phyloP scores from a whole-genome alignment of 2,113 vertebrate genomes.

The Prunella himalayana region DNA sequence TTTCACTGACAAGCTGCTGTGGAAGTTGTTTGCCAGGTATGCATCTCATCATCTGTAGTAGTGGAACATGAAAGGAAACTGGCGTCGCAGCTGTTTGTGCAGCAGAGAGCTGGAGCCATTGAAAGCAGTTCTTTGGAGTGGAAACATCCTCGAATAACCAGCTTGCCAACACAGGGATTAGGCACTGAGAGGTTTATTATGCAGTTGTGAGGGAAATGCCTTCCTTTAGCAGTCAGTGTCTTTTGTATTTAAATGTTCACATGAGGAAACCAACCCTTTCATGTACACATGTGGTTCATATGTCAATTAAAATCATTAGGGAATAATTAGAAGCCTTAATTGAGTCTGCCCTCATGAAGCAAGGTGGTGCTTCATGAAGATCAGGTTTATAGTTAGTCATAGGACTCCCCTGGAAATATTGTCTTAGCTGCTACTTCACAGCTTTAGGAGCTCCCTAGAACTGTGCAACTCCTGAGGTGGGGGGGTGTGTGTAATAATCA shows the following conservation, averaged over 20 bases:
- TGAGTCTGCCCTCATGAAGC: background rate
- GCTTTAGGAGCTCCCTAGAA: background rate
- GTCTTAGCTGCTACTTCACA: background rate
- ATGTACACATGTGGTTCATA: accelerated
- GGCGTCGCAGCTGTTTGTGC: background rate
- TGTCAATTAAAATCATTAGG: background rate
- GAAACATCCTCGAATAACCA: background rate
- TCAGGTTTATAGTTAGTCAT: background rate
- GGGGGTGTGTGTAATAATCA: accelerated
- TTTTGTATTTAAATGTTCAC: background rate
- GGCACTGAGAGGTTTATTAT: background rate
- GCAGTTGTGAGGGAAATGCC: background rate
- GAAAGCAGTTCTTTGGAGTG: background rate
- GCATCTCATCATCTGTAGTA: background rate
- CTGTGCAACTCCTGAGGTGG: background rate
- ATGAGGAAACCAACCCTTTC: background rate
- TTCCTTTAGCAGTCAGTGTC: background rate
- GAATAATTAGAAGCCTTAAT: background rate
- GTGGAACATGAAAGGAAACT: background rate
- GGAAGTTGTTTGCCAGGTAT: background rate
- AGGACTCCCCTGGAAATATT: background rate
- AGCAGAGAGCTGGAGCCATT: background rate
- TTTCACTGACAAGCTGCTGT: background rate
- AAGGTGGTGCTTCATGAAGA: background rate
- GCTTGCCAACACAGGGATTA: background rate